These are phyloP conservation scores for Phymanthus crucifer DNA, from an alignment of 92 coral and sea anemone species.

Conservation along the genomic window DNA sequence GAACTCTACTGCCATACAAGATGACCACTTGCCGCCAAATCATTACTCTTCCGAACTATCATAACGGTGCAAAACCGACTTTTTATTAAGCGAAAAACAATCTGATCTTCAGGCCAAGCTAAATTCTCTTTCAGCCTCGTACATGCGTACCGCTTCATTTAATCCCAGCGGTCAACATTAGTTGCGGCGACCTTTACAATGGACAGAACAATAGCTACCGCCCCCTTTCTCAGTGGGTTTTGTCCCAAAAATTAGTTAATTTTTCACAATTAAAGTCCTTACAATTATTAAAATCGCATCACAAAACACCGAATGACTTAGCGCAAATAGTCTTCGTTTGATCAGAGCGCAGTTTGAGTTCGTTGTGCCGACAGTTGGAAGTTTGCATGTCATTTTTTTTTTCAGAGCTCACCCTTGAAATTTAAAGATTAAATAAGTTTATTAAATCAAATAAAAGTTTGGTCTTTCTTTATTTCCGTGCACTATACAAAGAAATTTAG, in stretches of 20 bases:
- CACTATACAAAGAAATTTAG: not conserved
- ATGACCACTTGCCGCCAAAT: slow-evolving; percentile 15
- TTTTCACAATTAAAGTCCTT: slow-evolving; percentile 58
- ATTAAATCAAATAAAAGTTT: not conserved
- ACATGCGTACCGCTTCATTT: slow-evolving; percentile 38
- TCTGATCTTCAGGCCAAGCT: slow-evolving; percentile 31
- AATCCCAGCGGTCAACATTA: slow-evolving; percentile 23
- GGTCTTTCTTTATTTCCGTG: slow-evolving; percentile 12
- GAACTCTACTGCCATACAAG: slow-evolving; percentile 19
- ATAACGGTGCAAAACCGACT: slow-evolving; percentile 41
- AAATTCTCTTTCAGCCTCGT: slow-evolving; percentile 28
- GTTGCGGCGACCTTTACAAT: slow-evolving; percentile 59
- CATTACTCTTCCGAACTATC: slow-evolving; percentile 15
- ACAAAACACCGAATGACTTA: slow-evolving; percentile 46
- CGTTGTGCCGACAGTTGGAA: slow-evolving; percentile 29
- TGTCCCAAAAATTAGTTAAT: slow-evolving; percentile 59
- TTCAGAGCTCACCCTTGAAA: slow-evolving; percentile 6
- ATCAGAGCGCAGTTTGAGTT: slow-evolving; percentile 48
- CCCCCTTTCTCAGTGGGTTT: slow-evolving; percentile 49
- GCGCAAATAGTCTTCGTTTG: slow-evolving; percentile 53
- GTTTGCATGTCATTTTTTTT: not conserved
- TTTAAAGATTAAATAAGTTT: not conserved
- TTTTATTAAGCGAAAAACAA: slow-evolving; percentile 46
- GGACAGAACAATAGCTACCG: slow-evolving; percentile 54
- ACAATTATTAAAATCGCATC: slow-evolving; percentile 53